Evolutionary conservation across 2,888 invertebrate species (phyloP).

Genomic region (Tenthredo mesomela): DNA sequence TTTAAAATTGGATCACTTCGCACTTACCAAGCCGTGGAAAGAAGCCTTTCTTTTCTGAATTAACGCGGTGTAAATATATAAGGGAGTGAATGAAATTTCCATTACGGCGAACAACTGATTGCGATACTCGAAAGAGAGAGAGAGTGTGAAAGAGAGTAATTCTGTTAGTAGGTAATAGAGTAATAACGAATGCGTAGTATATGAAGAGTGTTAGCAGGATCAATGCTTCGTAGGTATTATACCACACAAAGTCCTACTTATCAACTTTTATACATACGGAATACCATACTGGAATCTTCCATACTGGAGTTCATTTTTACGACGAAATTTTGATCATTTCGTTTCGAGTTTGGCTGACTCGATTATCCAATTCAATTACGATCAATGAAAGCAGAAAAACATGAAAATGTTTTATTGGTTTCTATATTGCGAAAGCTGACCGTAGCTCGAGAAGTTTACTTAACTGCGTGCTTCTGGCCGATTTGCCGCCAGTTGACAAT

Average conservation of each 20-base stretch:
- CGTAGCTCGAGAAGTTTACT: slow-evolving; percentile 28
- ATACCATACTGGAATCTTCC: too few relatives aligned
- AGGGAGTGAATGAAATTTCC: background rate
- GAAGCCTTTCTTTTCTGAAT: background rate
- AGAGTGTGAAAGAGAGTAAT: background rate
- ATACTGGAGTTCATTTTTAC: background rate
- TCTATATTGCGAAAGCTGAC: slow-evolving; percentile 3
- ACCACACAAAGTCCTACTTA: background rate
- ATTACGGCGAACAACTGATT: slow-evolving; percentile 20
- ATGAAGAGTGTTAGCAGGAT: background rate
- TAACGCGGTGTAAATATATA: background rate
- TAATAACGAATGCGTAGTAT: slow-evolving; percentile 3
- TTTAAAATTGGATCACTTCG: background rate
- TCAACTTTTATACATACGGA: background rate
- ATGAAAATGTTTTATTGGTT: slow-evolving; percentile 26
- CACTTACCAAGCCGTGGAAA: background rate
- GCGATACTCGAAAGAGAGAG: background rate
- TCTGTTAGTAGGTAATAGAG: slow-evolving; percentile 7
- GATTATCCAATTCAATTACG: slow-evolving; percentile 31
- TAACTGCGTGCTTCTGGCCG: slow-evolving; percentile 7
- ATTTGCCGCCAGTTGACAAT: background rate
- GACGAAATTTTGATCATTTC: background rate
- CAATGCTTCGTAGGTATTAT: background rate
- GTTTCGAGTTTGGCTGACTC: background rate
- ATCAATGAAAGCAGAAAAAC: background rate